Evolutionary conservation across 2,113 vertebrate species (phyloP).

Genomic region (Halcyon senegalensis): DNA sequence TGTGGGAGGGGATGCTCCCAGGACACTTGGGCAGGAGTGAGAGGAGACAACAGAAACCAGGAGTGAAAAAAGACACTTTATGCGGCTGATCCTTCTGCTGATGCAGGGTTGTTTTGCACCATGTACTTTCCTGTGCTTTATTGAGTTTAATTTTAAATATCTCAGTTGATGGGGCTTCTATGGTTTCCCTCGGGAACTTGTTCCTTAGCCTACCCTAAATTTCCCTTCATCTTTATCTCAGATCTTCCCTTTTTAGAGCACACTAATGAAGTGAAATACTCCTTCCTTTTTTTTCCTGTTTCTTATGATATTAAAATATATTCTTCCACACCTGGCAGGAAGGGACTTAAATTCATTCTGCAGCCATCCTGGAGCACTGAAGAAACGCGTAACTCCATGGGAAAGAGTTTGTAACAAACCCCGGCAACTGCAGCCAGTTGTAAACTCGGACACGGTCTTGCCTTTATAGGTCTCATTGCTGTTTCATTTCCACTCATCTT

Average conservation of each 20-base stretch:
- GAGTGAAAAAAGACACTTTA: background rate
- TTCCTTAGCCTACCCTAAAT: conserved; percentile 25
- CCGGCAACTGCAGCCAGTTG: background rate
- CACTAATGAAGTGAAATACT: conserved; percentile 50
- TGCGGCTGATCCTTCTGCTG: background rate
- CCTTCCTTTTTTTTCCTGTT: background rate
- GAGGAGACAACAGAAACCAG: background rate
- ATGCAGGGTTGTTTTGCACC: background rate
- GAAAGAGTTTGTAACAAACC: background rate
- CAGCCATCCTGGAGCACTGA: background rate
- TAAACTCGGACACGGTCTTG: accelerated
- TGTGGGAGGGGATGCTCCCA: accelerated
- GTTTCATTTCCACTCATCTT: background rate
- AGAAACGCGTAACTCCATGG: background rate
- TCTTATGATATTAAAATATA: conserved; percentile 48
- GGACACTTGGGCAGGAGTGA: background rate
- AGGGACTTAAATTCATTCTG: background rate
- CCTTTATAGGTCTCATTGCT: background rate
- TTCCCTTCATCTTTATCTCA: conserved; percentile 59
- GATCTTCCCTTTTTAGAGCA: conserved; percentile 44
- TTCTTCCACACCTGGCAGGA: conserved; percentile 19
- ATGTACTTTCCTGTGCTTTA: background rate
- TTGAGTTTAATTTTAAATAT: conserved; percentile 22
- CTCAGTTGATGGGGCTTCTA: background rate
- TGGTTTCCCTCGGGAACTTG: conserved; percentile 26